Conservation (phyloP, 2,888 invertebrate genomes). For the Melinaea marsaeus region DNA sequence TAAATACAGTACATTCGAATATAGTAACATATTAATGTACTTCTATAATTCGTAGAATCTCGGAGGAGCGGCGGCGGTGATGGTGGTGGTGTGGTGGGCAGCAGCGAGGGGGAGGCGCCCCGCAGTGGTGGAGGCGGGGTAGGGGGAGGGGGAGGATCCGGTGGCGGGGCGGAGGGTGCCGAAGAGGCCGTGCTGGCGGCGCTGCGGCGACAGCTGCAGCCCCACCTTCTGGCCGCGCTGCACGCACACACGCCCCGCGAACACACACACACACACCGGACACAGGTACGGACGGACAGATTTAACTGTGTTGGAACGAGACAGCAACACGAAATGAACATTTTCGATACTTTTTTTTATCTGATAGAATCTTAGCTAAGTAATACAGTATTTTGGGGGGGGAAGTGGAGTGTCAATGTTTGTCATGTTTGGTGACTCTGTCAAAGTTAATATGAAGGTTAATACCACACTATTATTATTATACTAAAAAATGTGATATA, state of each 20-base stretch:
- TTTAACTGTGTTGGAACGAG: slow-evolving; percentile 25
- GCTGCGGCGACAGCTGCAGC: slow-evolving; percentile 83
- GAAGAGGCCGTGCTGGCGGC: slow-evolving; percentile 84
- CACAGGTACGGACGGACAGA: slow-evolving; percentile 36
- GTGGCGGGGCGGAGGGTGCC: slow-evolving; percentile 60
- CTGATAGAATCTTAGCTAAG: too few species aligned
- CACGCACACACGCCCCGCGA: slow-evolving; percentile 79
- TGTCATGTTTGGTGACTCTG: too few species aligned
- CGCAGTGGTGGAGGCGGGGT: slow-evolving; percentile 30
- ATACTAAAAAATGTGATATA: too few species aligned
- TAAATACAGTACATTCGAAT: too few species aligned
- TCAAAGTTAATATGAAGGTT: too few species aligned
- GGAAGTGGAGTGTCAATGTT: too few species aligned
- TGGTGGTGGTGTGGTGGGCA: slow-evolving; percentile 35
- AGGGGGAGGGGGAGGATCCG: slow-evolving; percentile 31
- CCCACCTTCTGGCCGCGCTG: slow-evolving; percentile 82
- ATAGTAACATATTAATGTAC: too few species aligned
- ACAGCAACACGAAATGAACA: too few species aligned
- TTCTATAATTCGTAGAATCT: slow-evolving; percentile 43
- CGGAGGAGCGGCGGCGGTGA: slow-evolving; percentile 48
- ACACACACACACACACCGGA: slow-evolving; percentile 55
- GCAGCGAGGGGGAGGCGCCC: slow-evolving; percentile 33
- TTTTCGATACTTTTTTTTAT: too few species aligned
- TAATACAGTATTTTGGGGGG: too few species aligned
- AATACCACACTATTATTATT: too few species aligned